Evolutionary conservation across 1,140 invertebrate genomes (phyloP).

Genomic region (Dufourea novaeangliae): DNA sequence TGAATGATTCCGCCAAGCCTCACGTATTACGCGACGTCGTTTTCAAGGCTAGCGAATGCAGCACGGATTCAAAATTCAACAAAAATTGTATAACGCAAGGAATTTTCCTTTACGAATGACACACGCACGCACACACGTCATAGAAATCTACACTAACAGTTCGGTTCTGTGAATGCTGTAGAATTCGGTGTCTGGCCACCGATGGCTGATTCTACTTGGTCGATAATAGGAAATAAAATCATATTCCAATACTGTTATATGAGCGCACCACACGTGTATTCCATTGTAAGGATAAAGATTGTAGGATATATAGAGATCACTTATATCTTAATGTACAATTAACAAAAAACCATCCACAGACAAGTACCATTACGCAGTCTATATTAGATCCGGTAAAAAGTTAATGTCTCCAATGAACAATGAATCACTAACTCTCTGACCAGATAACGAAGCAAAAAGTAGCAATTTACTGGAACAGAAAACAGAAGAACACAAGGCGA

Average conservation of each 20-base stretch:
- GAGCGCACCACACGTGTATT: too few relatives aligned
- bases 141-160: neutral
- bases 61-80: neutral
- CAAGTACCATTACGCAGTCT: neutral
- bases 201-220: neutral
- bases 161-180: too few relatives aligned
- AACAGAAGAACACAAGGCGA: neutral
- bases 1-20: neutral
- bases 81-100: neutral
- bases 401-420: neutral
- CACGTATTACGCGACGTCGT: conserved; percentile 22
- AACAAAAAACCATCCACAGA: neutral
- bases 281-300: too few relatives aligned
- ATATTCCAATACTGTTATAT: neutral
- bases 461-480: neutral
- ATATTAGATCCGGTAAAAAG: neutral
- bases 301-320: too few relatives aligned
- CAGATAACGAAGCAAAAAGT: neutral
- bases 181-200: neutral
- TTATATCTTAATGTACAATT: too few relatives aligned
- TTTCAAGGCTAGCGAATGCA: conserved; percentile 47
- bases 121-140: neutral
- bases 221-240: neutral
- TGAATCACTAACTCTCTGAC: neutral
- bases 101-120: neutral